These are phyloP conservation scores for Columba livia DNA, from an alignment of 2,113 vertebrate genomes.

Conservation along the genomic window DNA sequence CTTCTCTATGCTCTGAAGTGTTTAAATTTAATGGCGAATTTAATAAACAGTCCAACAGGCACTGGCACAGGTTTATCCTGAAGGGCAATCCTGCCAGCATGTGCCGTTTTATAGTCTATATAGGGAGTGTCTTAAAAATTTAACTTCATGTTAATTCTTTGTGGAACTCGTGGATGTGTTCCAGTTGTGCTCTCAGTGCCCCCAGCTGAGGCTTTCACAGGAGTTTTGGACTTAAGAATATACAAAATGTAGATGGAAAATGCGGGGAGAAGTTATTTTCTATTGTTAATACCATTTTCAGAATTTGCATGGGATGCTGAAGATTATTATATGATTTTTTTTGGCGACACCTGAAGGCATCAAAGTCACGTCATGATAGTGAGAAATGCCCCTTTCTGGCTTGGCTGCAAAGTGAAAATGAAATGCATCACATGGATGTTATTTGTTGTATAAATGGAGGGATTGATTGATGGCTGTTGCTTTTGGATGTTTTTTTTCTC, in stretches of 20 bases:
- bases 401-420: background rate
- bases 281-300: background rate
- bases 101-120: background rate
- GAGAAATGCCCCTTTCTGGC: background rate
- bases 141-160: background rate
- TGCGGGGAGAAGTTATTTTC: background rate
- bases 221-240: background rate
- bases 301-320: background rate
- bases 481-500: background rate
- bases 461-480: background rate
- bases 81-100: background rate
- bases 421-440: background rate
- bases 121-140: background rate
- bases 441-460: background rate
- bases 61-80: background rate
- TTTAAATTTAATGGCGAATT: background rate
- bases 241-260: background rate
- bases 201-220: background rate
- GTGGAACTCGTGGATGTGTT: background rate
- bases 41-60: background rate
- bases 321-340: accelerated
- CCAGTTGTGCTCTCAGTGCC: background rate
- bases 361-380: background rate
- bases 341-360: background rate
- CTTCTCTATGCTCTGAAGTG: background rate